Evolutionary conservation across 2,797 vertebrate genomes (phyloP).

Genomic region (Centropyge bicolor): DNA sequence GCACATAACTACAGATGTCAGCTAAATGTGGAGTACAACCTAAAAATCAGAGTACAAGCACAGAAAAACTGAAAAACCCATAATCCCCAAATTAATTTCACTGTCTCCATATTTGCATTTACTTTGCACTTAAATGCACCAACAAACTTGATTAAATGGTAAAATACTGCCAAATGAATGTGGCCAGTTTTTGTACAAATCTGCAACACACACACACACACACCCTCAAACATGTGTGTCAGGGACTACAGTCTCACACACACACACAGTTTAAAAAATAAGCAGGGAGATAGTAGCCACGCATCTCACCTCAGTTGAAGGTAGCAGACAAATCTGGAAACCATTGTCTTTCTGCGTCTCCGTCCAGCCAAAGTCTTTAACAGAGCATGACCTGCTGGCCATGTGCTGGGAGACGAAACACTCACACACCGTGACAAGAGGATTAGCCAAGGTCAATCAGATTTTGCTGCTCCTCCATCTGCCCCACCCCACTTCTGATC

Average conservation of each 20-base stretch:
- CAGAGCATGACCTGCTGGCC: conserved; percentile 33
- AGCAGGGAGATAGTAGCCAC: not conserved
- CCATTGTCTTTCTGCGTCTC: conserved; percentile 53
- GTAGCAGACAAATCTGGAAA: conserved; percentile 64
- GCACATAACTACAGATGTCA: not conserved
- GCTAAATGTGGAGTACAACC: not conserved
- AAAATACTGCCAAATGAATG: not conserved
- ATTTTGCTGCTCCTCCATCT: conserved; percentile 63
- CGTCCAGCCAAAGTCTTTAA: conserved; percentile 14
- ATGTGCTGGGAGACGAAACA: conserved; percentile 50
- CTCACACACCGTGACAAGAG: conserved; percentile 52
- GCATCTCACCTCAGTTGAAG: conserved; percentile 69
- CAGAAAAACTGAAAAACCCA: not conserved
- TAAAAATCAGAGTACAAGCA: not conserved
- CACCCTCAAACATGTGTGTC: not conserved
- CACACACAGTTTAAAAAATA: not conserved
- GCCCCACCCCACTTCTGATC: conserved; percentile 45
- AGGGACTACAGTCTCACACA: not conserved
- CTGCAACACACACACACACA: not conserved
- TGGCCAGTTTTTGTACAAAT: not conserved
- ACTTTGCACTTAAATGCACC: not conserved
- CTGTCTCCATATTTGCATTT: not conserved
- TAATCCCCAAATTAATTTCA: not conserved
- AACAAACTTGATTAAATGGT: not conserved
- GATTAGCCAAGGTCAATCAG: conserved; percentile 75